Evolutionary conservation across 35 echinoderm and acorn worm genomes (phyloP).

Genomic region (Lytechinus pictus): DNA sequence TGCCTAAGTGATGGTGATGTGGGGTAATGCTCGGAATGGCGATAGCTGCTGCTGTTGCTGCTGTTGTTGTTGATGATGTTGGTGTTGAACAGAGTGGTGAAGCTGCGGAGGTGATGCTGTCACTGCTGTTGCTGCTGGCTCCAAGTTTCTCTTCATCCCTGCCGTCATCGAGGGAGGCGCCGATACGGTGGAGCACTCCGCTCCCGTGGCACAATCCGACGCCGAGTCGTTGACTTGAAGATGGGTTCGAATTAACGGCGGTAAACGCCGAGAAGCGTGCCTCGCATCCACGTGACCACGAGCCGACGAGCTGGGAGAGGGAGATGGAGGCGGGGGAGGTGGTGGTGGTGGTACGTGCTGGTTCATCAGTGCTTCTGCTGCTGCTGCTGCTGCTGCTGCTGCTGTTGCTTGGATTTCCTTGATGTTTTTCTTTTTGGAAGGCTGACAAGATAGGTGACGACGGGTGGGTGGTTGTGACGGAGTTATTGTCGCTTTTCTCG

Average conservation of each 20-base stretch:
- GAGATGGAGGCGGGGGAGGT: background rate
- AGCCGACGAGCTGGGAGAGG: constrained; percentile 4
- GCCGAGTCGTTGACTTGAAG: constrained; percentile 8
- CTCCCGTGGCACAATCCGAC: background rate
- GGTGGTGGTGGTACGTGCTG: background rate
- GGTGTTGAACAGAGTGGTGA: background rate
- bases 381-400: background rate
- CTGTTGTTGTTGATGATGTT: background rate
- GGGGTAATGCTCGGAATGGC: constrained; percentile 15
- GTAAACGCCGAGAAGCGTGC: constrained; percentile 47
- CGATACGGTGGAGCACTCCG: background rate
- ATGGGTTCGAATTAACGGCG: constrained; percentile 19
- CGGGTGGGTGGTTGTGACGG: background rate
- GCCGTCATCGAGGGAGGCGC: background rate
- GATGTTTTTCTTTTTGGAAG: background rate
- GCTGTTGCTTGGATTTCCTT: background rate
- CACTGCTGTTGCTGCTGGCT: background rate
- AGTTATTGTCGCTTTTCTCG: background rate
- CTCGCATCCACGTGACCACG: constrained; percentile 41
- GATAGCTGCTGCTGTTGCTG: background rate
- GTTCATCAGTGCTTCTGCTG: background rate
- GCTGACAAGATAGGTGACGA: background rate
- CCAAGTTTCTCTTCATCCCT: constrained; percentile 1
- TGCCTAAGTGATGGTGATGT: constrained; percentile 20
- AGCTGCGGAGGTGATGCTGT: constrained; percentile 16